Conservation (phyloP, 2,797 vertebrate species). For the Peromyscus nudipes region DNA sequence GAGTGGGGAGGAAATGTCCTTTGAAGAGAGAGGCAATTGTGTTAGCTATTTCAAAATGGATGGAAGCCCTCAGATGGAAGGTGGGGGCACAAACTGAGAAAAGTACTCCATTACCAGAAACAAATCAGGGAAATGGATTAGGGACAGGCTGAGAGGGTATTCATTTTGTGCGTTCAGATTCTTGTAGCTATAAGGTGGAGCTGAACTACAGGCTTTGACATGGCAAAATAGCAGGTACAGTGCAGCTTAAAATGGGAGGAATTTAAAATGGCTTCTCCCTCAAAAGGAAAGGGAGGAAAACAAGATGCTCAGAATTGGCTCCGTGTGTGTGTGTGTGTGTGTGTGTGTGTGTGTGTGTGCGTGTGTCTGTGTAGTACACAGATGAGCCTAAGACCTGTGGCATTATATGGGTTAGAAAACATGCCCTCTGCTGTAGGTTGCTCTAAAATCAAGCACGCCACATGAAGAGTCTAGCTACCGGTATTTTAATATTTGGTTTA, state of each 20-base stretch:
- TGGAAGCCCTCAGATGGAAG: neutral
- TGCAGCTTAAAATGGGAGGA: slow-evolving; percentile 21
- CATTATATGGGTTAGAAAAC: neutral
- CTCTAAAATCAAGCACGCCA: slow-evolving; percentile 6
- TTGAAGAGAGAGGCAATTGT: slow-evolving; percentile 52
- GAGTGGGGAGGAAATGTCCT: neutral
- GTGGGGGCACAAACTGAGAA: neutral
- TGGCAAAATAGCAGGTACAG: slow-evolving; percentile 22
- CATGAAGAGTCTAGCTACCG: neutral
- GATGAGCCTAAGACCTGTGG: neutral
- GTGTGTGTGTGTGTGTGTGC: neutral
- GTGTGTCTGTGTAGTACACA: neutral
- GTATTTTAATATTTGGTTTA: neutral
- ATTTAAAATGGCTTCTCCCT: slow-evolving; percentile 52
- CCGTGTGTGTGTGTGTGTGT: neutral
- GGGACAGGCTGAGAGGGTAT: neutral
- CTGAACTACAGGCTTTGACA: slow-evolving; percentile 24
- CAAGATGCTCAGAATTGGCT: slow-evolving; percentile 8
- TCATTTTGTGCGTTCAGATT: slow-evolving; percentile 29
- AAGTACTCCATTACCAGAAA: slow-evolving; percentile 23
- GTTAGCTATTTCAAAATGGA: slow-evolving; percentile 51
- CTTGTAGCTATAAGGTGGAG: neutral
- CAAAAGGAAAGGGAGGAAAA: neutral
- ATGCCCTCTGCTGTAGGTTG: neutral
- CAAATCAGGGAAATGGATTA: slow-evolving; percentile 24